Percentiles rank a stretch among this genome's conserved stretches.
Evolutionary conservation across 2,797 vertebrate species (phyloP).

Genomic region (Helicolenus hilgendorfi): DNA sequence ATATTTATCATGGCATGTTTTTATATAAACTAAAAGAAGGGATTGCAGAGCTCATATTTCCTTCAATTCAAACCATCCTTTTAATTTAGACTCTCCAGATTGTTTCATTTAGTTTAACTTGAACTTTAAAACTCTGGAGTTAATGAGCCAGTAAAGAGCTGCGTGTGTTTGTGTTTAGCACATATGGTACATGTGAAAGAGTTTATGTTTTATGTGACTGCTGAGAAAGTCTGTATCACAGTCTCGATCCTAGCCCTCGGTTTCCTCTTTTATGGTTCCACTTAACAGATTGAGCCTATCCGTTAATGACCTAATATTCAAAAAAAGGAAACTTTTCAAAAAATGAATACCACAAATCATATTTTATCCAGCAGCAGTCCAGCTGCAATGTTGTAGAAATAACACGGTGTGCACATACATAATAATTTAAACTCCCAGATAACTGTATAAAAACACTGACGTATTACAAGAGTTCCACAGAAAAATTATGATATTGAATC

Average conservation of each 20-base stretch:
- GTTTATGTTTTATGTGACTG: not conserved
- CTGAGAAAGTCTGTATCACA: conserved; percentile 18
- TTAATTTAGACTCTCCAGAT: not conserved
- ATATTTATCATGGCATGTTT: not conserved
- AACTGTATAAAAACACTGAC: not conserved
- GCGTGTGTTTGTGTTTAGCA: not conserved
- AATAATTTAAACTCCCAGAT: not conserved
- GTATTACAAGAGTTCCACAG: not conserved
- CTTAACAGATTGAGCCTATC: not conserved
- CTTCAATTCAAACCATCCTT: not conserved
- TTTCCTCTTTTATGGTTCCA: conserved; percentile 66
- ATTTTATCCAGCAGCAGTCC: not conserved
- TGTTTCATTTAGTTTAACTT: not conserved
- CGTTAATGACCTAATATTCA: not conserved
- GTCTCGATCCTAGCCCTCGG: not conserved
- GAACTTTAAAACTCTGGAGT: not conserved
- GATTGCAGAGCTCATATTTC: not conserved
- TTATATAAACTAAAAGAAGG: not conserved
- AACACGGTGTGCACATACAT: not conserved
- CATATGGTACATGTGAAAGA: not conserved
- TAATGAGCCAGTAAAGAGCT: not conserved
- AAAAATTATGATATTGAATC: not conserved
- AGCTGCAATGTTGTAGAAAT: not conserved
- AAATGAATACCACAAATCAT: conserved; percentile 8
- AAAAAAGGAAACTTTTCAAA: not conserved